phyloP scores from a whole-genome alignment of 1,140 invertebrate species.

The Drusus annulatus region DNA sequence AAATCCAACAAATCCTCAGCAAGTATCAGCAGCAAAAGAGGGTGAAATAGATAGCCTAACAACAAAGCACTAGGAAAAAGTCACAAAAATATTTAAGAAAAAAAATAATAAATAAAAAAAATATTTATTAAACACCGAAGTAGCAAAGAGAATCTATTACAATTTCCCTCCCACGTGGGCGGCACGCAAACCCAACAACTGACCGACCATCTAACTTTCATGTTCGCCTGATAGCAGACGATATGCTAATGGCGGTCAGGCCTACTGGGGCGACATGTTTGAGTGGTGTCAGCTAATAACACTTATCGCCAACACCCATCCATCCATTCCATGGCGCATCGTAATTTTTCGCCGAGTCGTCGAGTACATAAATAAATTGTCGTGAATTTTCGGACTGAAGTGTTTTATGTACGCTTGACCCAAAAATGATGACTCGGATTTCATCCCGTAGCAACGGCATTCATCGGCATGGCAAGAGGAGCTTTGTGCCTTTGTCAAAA shows the following conservation, averaged over 20 bases:
- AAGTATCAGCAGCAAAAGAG: no score
- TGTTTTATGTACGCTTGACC: slow-evolving; percentile 1
- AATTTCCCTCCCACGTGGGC: background rate
- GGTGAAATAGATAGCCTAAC: no score
- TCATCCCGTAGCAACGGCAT: no score
- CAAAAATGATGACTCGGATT: background rate
- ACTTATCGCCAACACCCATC: slow-evolving; percentile 52
- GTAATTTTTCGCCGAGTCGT: slow-evolving; percentile 52
- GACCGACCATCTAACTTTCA: slow-evolving; percentile 27
- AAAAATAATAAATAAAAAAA: no score
- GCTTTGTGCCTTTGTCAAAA: no score
- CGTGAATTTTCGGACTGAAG: slow-evolving; percentile 2
- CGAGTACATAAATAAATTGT: slow-evolving; percentile 42
- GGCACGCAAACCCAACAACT: background rate
- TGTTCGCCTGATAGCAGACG: slow-evolving; percentile 46
- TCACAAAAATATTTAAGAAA: no score
- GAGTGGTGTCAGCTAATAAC: slow-evolving; percentile 53
- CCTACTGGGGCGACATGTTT: slow-evolving; percentile 33
- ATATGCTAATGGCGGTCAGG: slow-evolving; percentile 50
- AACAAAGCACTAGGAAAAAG: no score
- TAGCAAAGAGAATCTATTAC: no score
- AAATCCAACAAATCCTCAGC: no score
- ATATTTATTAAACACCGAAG: no score
- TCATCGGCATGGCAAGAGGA: background rate
- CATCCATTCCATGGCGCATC: slow-evolving; percentile 19